phyloP scores from a whole-genome alignment of 2,888 invertebrate species.

The Lepas anatifera region DNA sequence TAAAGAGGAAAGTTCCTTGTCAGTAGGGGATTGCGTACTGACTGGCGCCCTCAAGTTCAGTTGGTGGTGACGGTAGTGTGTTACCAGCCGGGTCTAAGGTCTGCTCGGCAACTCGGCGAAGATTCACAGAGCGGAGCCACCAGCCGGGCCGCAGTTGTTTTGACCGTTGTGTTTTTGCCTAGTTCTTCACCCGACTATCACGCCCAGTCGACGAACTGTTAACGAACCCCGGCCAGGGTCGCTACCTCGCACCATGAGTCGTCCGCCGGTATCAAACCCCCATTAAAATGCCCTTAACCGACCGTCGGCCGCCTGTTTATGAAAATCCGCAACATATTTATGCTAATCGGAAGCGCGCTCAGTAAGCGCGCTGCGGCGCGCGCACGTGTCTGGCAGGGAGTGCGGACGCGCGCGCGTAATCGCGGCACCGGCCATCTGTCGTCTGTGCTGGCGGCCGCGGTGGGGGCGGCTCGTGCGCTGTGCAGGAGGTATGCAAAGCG shows the following conservation, averaged over 20 bases:
- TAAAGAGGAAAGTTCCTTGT: too few relatives aligned
- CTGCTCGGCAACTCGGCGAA: too few relatives aligned
- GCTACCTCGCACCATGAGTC: background rate
- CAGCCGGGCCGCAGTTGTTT: too few relatives aligned
- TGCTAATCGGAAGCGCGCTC: background rate
- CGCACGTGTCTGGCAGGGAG: background rate
- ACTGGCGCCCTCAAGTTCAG: too few relatives aligned
- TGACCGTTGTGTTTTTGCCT: background rate
- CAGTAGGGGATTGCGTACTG: too few relatives aligned
- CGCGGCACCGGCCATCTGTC: background rate
- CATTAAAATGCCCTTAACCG: constrained; percentile 3
- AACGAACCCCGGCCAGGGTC: background rate
- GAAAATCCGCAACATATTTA: constrained; percentile 5
- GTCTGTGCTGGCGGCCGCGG: background rate
- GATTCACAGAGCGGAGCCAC: too few relatives aligned
- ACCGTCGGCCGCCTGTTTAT: background rate
- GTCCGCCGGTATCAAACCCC: background rate
- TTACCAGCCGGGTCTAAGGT: background rate
- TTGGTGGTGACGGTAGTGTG: too few relatives aligned
- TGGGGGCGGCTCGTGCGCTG: background rate
- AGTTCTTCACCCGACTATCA: too few relatives aligned
- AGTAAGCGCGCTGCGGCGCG: background rate
- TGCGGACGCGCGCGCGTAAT: background rate
- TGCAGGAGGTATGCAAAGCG: background rate
- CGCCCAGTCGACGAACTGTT: background rate